A percentile compares a stretch with the other conserved stretches of the same genome.
phyloP scores from a whole-genome alignment of 2,797 vertebrate species.

The Phrynocephalus guinanensis region DNA sequence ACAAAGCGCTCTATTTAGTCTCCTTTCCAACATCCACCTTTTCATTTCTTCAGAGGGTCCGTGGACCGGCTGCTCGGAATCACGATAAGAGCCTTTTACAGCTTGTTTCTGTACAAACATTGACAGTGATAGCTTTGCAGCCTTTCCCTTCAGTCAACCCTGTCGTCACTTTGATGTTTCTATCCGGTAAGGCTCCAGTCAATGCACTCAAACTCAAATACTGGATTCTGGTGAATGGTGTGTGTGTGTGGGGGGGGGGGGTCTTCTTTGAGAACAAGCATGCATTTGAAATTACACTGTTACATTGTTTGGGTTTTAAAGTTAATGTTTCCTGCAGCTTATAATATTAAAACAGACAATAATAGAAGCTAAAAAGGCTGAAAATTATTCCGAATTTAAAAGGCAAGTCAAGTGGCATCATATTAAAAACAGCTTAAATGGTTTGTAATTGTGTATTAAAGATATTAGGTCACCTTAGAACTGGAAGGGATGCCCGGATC shows the following conservation, averaged over 20 bases:
- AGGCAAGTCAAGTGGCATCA: no score
- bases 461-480: no score
- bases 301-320: neutral
- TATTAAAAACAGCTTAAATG: no score
- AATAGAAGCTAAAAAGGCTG: no score
- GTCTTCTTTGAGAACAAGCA: neutral
- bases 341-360: no score
- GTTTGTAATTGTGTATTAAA: no score
- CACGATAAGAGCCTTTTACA: neutral
- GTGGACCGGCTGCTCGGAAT: no score
- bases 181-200: neutral
- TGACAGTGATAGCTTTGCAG: neutral
- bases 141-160: neutral
- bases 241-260: no score
- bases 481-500: no score
- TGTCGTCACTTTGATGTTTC: neutral
- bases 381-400: no score
- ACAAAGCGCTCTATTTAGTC: neutral
- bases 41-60: neutral
- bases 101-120: neutral
- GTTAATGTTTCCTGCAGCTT: neutral
- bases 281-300: neutral
- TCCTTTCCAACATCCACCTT: neutral
- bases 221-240: neutral
- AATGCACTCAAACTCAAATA: neutral